Evolutionary conservation across 2,888 invertebrate species (phyloP).

Genomic region (Nymphalis polychloros): DNA sequence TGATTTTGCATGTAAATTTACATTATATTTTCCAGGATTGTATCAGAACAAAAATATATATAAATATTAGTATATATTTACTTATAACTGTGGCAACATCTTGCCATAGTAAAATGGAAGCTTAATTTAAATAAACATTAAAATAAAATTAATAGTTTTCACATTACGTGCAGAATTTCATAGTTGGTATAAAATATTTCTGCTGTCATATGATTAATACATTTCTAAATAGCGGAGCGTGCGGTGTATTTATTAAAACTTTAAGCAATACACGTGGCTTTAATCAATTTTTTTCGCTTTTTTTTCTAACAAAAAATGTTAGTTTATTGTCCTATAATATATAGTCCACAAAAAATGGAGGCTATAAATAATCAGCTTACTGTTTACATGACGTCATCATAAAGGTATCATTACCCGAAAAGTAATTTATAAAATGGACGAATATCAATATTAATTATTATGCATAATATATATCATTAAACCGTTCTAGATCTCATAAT

Average conservation of each 20-base stretch:
- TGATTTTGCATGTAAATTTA: too few species aligned
- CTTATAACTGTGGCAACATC: neutral
- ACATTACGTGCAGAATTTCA: neutral
- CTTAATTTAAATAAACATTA: neutral
- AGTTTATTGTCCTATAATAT: too few species aligned
- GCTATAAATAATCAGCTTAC: too few species aligned
- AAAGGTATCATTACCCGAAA: too few species aligned
- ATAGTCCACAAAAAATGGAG: neutral
- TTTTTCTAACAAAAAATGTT: neutral
- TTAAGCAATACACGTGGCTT: constrained; percentile 19
- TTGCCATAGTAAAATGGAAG: neutral
- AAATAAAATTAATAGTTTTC: constrained; percentile 10
- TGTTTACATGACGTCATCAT: neutral
- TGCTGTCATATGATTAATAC: neutral
- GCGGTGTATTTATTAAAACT: constrained; percentile 8
- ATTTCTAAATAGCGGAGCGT: neutral
- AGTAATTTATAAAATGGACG: too few species aligned
- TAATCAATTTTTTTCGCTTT: constrained; percentile 32
- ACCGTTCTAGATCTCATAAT: too few species aligned
- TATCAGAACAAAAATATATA: too few species aligned
- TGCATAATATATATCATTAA: too few species aligned
- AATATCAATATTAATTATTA: too few species aligned
- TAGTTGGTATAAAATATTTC: neutral
- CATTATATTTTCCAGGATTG: too few species aligned
- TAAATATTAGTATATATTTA: too few species aligned